These are phyloP conservation scores for Vidua chalybeata DNA, from an alignment of 2,113 vertebrate species.

Conservation along the genomic window DNA sequence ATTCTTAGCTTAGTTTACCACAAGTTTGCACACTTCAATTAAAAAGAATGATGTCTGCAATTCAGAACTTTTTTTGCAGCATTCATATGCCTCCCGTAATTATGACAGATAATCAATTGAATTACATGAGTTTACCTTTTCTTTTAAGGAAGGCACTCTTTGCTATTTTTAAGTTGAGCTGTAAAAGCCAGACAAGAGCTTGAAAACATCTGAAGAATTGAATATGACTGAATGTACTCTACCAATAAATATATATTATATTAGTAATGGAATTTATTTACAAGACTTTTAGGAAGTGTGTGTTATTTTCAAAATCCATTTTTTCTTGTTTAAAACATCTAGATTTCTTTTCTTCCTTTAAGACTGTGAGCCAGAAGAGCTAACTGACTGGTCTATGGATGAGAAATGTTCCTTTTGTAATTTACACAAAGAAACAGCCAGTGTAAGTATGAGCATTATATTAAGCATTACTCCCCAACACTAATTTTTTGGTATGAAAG, in stretches of 20 bases:
- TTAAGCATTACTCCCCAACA: background rate
- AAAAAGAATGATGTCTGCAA: background rate
- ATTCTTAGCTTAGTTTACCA: background rate
- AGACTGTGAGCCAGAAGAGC: conserved; percentile 98
- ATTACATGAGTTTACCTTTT: background rate
- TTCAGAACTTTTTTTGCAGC: background rate
- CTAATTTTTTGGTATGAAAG: background rate
- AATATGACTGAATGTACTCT: background rate
- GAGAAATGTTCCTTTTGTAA: conserved; percentile 95
- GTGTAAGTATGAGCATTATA: conserved; percentile 82
- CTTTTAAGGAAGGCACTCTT: background rate
- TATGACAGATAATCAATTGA: background rate
- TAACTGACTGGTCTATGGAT: conserved; percentile 96
- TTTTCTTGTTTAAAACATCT: conserved; percentile 68
- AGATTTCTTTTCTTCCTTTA: conserved; percentile 63
- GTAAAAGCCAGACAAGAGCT: background rate
- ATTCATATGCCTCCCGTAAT: background rate
- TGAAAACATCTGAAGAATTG: background rate
- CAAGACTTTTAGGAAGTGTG: background rate
- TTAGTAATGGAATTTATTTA: background rate
- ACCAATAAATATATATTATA: background rate
- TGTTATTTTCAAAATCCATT: conserved; percentile 33
- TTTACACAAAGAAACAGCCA: conserved; percentile 91
- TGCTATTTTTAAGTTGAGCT: background rate
- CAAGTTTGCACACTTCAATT: background rate